These are phyloP conservation scores for Stigmatopora nigra DNA, from an alignment of 2,113 vertebrate genomes.

Conservation along the genomic window DNA sequence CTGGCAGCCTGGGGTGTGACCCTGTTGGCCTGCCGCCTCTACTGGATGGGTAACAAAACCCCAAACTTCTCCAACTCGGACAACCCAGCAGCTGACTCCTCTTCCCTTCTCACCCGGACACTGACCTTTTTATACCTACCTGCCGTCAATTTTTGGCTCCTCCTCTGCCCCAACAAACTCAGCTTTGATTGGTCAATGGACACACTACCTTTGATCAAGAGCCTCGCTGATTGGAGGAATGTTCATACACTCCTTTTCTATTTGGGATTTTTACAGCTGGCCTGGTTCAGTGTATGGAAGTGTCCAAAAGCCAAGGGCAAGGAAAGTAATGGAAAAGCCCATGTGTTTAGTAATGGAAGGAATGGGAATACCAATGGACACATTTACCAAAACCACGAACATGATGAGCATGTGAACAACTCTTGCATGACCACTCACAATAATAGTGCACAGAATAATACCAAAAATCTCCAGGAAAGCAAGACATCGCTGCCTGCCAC, in stretches of 20 bases:
- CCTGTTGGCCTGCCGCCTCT: slow-evolving; percentile 83
- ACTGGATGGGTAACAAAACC: slow-evolving; percentile 99
- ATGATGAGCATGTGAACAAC: slow-evolving; percentile 71
- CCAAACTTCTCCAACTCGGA: slow-evolving; percentile 99
- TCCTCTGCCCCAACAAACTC: slow-evolving; percentile 89
- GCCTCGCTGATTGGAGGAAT: slow-evolving; percentile 84
- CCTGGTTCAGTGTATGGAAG: slow-evolving; percentile 75
- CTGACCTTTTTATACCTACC: slow-evolving; percentile 93
- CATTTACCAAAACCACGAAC: slow-evolving; percentile 76
- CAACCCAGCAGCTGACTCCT: slow-evolving; percentile 92
- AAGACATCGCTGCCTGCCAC: slow-evolving; percentile 83
- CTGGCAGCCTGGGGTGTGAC: slow-evolving; percentile 81
- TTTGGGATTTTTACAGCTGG: slow-evolving; percentile 74
- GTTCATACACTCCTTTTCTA: slow-evolving; percentile 83
- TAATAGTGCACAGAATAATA: slow-evolving; percentile 78
- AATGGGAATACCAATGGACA: slow-evolving; percentile 88
- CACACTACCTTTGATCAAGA: slow-evolving; percentile 86
- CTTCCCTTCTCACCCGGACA: slow-evolving; percentile 77
- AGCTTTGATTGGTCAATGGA: slow-evolving; percentile 99
- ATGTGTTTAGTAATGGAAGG: slow-evolving; percentile 75
- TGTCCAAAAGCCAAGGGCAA: slow-evolving; percentile 48
- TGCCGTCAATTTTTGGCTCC: slow-evolving; percentile 87
- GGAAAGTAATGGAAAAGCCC: slow-evolving; percentile 78
- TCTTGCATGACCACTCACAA: slow-evolving; percentile 65
- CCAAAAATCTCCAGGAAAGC: slow-evolving; percentile 70